Evolutionary conservation across 1,140 invertebrate genomes (phyloP), one percentile per base, ranked within the genome.

Genomic region (Ridgeia piscesae): DNA sequence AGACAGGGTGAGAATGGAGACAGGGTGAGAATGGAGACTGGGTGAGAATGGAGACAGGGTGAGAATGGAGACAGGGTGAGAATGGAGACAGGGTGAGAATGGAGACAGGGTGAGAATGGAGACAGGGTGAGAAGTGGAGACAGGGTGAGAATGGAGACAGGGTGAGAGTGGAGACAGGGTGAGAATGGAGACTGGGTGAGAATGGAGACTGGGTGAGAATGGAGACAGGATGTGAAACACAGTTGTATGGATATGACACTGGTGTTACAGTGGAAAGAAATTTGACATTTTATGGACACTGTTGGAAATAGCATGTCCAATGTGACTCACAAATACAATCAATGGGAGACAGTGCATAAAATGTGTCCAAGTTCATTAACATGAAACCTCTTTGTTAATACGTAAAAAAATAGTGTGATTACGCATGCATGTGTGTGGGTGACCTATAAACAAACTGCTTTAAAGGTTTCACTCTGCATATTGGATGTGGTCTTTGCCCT

Each of bases 101-200:
- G 99, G 99, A 27, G 98, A 98, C 92, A 96, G 89, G 50, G 89
- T n/a, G 50, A 35, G 89, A 4, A 50, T 4, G 27, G 6, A 48
- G 91, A 35, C 42, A 42, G 4, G 11, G 42, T 42, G 4, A 42
- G 42, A 6, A n/a, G n/a, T n/a, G n/a, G n/a, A n/a, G n/a, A n/a
- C n/a, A n/a, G n/a, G n/a, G n/a, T n/a, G n/a, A n/a, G n/a, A n/a
- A n/a, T n/a, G n/a, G n/a, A n/a, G n/a, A n/a, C 11, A 89, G 99
- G 99, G 98, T 99, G 0, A 99, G 96, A 93, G 98, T 33, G 97
- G 97, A 96, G 99, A 99, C 95, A n/a, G n/a, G n/a, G 97, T 98
- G 95, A 99, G 99, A 93, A 97, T 97, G 17, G 97, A 98, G 0
- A 99, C 99, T n/a, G 0, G 98, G 98, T 0, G 99, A 99, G 6